phyloP scores from a whole-genome alignment of 2,113 vertebrate genomes.

The Cromileptes altivelis region DNA sequence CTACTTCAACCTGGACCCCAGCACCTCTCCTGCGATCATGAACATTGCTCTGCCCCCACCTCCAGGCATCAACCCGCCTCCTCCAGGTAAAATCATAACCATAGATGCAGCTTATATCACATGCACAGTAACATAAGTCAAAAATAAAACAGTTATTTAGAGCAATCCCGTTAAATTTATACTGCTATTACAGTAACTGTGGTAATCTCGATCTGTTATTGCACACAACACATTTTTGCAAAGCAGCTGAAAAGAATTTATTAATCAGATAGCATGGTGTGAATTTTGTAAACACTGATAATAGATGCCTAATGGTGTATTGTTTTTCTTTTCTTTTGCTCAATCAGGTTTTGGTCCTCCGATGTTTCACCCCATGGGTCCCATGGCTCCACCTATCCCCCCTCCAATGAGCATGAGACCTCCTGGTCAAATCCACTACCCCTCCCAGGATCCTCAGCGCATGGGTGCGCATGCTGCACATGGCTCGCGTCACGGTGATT shows the following conservation, averaged over 20 bases:
- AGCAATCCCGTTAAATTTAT: background rate
- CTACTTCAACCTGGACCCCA: slow-evolving; percentile 94
- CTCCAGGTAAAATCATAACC: slow-evolving; percentile 88
- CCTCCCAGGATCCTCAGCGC: slow-evolving; percentile 96
- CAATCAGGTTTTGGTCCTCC: slow-evolving; percentile 91
- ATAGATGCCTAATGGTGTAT: slow-evolving; percentile 1
- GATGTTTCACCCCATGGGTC: slow-evolving; percentile 88
- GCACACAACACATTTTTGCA: background rate
- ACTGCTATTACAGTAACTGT: background rate
- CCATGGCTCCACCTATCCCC: slow-evolving; percentile 89
- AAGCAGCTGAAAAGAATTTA: background rate
- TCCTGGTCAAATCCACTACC: slow-evolving; percentile 95
- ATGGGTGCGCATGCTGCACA: slow-evolving; percentile 94
- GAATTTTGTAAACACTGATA: background rate
- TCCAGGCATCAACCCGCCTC: slow-evolving; percentile 91
- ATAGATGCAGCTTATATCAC: background rate
- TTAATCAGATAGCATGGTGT: background rate
- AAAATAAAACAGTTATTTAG: background rate
- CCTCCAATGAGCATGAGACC: slow-evolving; percentile 94
- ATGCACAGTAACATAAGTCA: background rate
- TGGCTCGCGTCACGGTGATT: slow-evolving; percentile 88
- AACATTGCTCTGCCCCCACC: slow-evolving; percentile 94
- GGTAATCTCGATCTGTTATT: background rate
- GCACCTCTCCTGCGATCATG: slow-evolving; percentile 90
- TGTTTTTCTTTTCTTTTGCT: slow-evolving; percentile 1